These are phyloP conservation scores for Misgurnus anguillicaudatus DNA, from an alignment of 2,113 vertebrate genomes.

Conservation along the genomic window DNA sequence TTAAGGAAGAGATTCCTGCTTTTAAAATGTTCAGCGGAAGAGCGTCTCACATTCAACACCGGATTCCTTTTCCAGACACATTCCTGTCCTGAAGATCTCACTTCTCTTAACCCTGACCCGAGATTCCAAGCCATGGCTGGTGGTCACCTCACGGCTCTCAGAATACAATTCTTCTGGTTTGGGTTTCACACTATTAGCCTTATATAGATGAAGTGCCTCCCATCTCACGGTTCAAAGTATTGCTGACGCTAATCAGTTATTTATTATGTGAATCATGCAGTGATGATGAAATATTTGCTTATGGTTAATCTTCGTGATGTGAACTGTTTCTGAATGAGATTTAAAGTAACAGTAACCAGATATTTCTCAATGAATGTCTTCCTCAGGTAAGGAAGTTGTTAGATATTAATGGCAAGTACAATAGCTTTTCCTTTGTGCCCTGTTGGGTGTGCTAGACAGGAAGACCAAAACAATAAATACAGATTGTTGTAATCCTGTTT, in stretches of 20 bases:
- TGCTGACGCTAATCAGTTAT: not conserved
- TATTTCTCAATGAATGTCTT: not conserved
- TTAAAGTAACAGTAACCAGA: too few species aligned
- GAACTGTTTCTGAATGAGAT: too few species aligned
- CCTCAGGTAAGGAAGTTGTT: not conserved
- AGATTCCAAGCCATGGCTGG: conserved; percentile 31
- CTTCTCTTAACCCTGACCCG: conserved; percentile 30
- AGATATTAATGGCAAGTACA: not conserved
- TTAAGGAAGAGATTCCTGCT: conserved; percentile 1
- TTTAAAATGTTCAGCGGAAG: conserved; percentile 19
- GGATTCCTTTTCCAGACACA: conserved; percentile 35
- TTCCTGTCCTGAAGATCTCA: conserved; percentile 27
- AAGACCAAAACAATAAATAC: conserved; percentile 31
- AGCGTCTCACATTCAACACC: conserved; percentile 17
- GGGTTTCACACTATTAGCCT: not conserved
- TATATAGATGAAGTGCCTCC: not conserved
- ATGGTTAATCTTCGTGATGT: not conserved
- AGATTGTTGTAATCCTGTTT: conserved; percentile 10
- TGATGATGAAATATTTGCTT: not conserved
- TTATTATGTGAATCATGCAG: not conserved
- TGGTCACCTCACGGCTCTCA: conserved; percentile 8
- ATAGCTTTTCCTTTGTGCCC: conserved; percentile 5
- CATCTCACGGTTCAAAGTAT: not conserved
- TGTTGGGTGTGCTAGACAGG: conserved; percentile 11
- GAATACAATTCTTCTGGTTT: conserved; percentile 22